Evolutionary conservation across 2,113 vertebrate species (phyloP).

Genomic region (Leiothrix lutea): DNA sequence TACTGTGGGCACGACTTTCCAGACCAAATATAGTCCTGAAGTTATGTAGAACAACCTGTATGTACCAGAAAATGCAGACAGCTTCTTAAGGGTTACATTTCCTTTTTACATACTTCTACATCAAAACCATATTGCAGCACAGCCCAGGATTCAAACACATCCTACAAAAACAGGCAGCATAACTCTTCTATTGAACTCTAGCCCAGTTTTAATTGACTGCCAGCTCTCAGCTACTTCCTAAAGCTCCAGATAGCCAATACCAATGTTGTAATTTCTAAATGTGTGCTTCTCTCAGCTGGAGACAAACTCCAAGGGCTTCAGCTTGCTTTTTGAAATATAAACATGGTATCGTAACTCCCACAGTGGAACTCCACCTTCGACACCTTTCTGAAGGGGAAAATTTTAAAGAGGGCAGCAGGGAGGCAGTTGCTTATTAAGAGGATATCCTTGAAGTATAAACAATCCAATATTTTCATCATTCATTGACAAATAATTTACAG

Average conservation of each 20-base stretch:
- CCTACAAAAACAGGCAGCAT: slow-evolving; percentile 73
- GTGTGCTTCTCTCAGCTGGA: slow-evolving; percentile 55
- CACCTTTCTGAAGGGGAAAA: slow-evolving; percentile 21
- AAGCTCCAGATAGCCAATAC: slow-evolving; percentile 64
- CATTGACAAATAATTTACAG: slow-evolving; percentile 58
- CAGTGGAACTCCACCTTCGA: slow-evolving; percentile 37
- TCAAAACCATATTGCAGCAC: slow-evolving; percentile 75
- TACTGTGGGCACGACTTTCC: neutral
- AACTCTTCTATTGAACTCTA: slow-evolving; percentile 73
- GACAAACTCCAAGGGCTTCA: slow-evolving; percentile 56
- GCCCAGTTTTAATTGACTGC: slow-evolving; percentile 77
- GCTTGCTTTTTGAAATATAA: slow-evolving; percentile 63
- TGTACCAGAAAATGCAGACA: slow-evolving; percentile 67
- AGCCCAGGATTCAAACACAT: slow-evolving; percentile 54
- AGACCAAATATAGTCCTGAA: neutral
- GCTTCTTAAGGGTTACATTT: slow-evolving; percentile 73
- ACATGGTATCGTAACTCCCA: slow-evolving; percentile 48
- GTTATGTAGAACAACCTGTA: slow-evolving; percentile 14
- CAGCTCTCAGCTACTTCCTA: slow-evolving; percentile 73
- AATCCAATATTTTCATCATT: slow-evolving; percentile 54
- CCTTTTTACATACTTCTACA: slow-evolving; percentile 76
- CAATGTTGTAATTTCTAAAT: slow-evolving; percentile 67
- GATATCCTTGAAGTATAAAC: slow-evolving; percentile 48
- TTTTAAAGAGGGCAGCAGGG: neutral
- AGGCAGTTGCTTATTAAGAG: slow-evolving; percentile 28